Evolutionary conservation across 2,113 vertebrate genomes (phyloP).

Genomic region (Ariopsis seemanni): DNA sequence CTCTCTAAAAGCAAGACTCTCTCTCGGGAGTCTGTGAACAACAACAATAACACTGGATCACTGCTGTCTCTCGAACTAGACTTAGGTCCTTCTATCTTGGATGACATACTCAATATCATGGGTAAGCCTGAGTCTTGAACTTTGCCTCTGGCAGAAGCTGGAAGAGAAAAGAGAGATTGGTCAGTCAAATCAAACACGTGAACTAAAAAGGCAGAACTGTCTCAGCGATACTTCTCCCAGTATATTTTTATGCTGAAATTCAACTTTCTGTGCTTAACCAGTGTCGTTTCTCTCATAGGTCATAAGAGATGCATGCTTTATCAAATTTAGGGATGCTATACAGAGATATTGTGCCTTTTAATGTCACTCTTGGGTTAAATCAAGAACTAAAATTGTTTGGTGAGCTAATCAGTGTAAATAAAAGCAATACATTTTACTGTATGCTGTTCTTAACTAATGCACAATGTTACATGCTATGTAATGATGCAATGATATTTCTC

Average conservation of each 20-base stretch:
- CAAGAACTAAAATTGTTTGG: slow-evolving; percentile 50
- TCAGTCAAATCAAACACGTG: slow-evolving; percentile 58
- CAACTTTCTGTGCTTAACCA: slow-evolving; percentile 47
- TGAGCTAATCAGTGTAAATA: slow-evolving; percentile 51
- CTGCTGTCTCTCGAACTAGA: slow-evolving; percentile 93
- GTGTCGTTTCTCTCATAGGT: slow-evolving; percentile 55
- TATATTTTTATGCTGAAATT: slow-evolving; percentile 62
- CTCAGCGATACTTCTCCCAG: slow-evolving; percentile 64
- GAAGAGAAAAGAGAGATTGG: slow-evolving; percentile 64
- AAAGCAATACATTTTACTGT: slow-evolving; percentile 27
- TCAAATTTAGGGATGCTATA: slow-evolving; percentile 62
- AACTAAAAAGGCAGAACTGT: slow-evolving; percentile 62
- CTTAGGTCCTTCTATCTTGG: slow-evolving; percentile 94
- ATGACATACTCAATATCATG: slow-evolving; percentile 98
- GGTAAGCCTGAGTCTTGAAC: slow-evolving; percentile 77
- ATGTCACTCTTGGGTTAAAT: slow-evolving; percentile 49
- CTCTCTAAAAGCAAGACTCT: slow-evolving; percentile 80
- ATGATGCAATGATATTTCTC: slow-evolving; percentile 43
- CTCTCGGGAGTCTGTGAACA: slow-evolving; percentile 84
- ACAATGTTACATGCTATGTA: slow-evolving; percentile 33
- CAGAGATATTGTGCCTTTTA: slow-evolving; percentile 68
- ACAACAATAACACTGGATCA: slow-evolving; percentile 86
- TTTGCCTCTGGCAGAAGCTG: slow-evolving; percentile 52
- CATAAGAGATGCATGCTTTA: slow-evolving; percentile 68
- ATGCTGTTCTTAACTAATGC: slow-evolving; percentile 54